phyloP scores from a whole-genome alignment of 2,113 vertebrate genomes.

The Bungarus multicinctus region DNA sequence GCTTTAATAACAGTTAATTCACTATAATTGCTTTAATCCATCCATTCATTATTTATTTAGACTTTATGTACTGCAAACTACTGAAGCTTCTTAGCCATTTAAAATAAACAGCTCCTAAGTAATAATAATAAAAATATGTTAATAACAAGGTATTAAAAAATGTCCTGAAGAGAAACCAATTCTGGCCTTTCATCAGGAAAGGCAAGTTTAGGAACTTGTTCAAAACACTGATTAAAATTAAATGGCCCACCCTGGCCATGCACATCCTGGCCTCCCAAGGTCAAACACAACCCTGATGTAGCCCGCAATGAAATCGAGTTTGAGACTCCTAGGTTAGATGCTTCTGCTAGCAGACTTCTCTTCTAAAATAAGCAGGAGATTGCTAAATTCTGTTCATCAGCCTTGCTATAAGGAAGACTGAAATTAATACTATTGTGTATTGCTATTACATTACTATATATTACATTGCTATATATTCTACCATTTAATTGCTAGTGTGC shows the following conservation, averaged over 20 bases:
- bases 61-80: background rate
- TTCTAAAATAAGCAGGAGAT: background rate
- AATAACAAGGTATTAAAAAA: background rate
- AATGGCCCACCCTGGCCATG: background rate
- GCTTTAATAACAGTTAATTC: background rate
- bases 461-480: background rate
- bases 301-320: no score
- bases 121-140: background rate
- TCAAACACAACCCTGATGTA: no score
- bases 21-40: background rate
- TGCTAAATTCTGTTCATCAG: background rate
- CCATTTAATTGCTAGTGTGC: background rate
- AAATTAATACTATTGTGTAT: background rate
- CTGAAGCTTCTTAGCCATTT: background rate
- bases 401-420: background rate
- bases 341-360: background rate
- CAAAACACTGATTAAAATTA: background rate
- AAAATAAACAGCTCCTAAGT: background rate
- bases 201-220: background rate
- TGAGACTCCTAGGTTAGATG: background rate
- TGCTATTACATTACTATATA: background rate
- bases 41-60: background rate
- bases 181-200: background rate
- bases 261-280: no score
- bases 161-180: background rate